phyloP scores from a whole-genome alignment of 2,113 vertebrate species.

The Pedionomus torquatus region DNA sequence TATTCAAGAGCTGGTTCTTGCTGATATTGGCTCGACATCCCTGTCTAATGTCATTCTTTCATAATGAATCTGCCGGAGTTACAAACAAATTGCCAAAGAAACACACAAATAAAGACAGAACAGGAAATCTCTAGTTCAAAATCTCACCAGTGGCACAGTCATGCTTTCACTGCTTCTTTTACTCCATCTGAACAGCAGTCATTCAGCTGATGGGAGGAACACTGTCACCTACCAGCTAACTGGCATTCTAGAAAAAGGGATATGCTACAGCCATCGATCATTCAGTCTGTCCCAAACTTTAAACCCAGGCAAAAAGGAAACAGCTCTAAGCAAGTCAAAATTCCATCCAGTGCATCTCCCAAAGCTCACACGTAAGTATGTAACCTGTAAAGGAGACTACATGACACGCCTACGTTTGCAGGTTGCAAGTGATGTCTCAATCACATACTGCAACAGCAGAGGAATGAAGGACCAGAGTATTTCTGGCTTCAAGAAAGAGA shows the following conservation, averaged over 20 bases:
- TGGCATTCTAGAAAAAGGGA: not conserved
- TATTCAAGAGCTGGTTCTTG: not conserved
- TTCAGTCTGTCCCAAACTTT: not conserved
- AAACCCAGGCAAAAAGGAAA: not conserved
- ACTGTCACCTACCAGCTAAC: not conserved
- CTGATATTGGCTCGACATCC: not conserved
- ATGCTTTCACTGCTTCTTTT: not conserved
- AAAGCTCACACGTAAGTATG: not conserved
- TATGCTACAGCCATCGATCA: not conserved
- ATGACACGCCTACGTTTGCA: not conserved
- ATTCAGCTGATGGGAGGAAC: not conserved
- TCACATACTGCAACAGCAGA: not conserved
- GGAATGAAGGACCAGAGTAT: not conserved
- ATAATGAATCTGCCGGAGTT: not conserved
- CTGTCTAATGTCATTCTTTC: not conserved
- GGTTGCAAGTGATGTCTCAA: not conserved
- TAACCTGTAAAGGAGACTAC: not conserved
- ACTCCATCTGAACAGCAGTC: not conserved
- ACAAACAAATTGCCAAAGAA: not conserved
- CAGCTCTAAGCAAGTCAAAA: not conserved
- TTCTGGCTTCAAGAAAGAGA: not conserved
- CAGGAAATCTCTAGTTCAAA: not conserved
- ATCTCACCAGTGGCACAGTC: not conserved
- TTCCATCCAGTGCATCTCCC: not conserved
- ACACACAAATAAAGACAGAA: not conserved